Percentiles rank a stretch among this genome's conserved stretches.
Evolutionary conservation across 2,888 invertebrate species (phyloP).

Genomic region (Oligia latruncula): DNA sequence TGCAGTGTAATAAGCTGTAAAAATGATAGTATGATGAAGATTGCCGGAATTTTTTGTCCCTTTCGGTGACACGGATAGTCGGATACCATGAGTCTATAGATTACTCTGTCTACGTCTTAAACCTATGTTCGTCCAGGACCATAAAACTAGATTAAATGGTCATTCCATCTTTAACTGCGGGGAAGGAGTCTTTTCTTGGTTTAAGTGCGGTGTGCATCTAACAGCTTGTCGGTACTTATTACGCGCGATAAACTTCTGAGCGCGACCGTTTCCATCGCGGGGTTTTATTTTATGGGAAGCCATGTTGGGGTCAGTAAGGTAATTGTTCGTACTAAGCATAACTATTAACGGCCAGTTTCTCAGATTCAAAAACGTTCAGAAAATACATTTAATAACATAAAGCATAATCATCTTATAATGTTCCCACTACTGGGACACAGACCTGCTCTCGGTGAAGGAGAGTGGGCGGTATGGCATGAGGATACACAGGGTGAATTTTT

Average conservation of each 20-base stretch:
- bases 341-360: neutral
- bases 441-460: too few species aligned
- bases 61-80: too few species aligned
- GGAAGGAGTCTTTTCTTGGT: conserved; percentile 12
- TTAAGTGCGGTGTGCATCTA: conserved; percentile 51
- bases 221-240: conserved; percentile 38
- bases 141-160: conserved; percentile 42
- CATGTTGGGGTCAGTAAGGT: neutral
- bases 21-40: too few species aligned
- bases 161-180: conserved; percentile 15
- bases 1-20: too few species aligned
- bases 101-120: too few species aligned
- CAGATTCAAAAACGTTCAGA: neutral
- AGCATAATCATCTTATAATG: too few species aligned
- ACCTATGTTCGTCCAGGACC: neutral
- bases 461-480: too few species aligned
- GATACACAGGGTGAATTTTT: too few species aligned
- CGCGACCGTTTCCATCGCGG: conserved; percentile 23
- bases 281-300: conserved; percentile 22
- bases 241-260: conserved; percentile 45
- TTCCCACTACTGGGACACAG: too few species aligned
- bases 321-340: neutral
- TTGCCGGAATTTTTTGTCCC: too few species aligned
- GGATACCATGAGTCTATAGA: too few species aligned
- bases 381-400: neutral